Conservation (phyloP, 2,113 vertebrate species). For the Rousettus leschenaultii region DNA sequence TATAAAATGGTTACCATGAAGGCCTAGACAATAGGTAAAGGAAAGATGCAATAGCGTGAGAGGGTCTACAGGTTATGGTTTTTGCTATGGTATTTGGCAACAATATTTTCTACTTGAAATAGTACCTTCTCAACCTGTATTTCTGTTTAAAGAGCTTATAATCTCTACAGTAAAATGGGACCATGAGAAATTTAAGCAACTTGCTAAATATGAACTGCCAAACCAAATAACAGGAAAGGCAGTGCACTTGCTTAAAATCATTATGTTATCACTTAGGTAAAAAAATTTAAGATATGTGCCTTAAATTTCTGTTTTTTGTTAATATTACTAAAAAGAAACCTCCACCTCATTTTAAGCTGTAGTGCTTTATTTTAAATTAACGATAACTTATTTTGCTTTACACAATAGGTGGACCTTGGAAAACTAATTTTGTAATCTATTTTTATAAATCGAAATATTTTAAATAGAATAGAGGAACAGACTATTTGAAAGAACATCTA, state of each 20-base stretch:
- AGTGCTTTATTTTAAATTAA: conserved; percentile 25
- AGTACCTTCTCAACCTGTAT: neutral
- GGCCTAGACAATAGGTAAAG: neutral
- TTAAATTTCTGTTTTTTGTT: neutral
- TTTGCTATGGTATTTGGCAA: conserved; percentile 27
- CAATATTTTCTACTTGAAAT: conserved; percentile 48
- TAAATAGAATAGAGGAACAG: neutral
- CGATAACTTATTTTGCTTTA: conserved; percentile 20
- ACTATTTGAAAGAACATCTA: neutral
- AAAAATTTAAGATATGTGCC: neutral
- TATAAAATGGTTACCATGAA: neutral
- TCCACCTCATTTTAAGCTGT: neutral
- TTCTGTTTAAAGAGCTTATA: conserved; percentile 33
- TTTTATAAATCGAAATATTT: conserved; percentile 35
- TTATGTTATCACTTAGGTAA: neutral
- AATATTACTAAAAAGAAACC: neutral
- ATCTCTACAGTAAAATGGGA: neutral
- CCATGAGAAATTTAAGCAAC: conserved; percentile 1
- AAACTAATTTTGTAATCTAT: conserved; percentile 6
- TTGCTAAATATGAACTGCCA: neutral
- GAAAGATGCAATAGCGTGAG: neutral
- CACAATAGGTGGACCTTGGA: neutral
- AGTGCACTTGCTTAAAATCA: neutral
- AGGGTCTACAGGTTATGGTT: neutral
- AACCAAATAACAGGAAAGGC: conserved; percentile 7